Evolutionary conservation across 2,113 vertebrate species (phyloP).

Genomic region (Heterochromis multidens): DNA sequence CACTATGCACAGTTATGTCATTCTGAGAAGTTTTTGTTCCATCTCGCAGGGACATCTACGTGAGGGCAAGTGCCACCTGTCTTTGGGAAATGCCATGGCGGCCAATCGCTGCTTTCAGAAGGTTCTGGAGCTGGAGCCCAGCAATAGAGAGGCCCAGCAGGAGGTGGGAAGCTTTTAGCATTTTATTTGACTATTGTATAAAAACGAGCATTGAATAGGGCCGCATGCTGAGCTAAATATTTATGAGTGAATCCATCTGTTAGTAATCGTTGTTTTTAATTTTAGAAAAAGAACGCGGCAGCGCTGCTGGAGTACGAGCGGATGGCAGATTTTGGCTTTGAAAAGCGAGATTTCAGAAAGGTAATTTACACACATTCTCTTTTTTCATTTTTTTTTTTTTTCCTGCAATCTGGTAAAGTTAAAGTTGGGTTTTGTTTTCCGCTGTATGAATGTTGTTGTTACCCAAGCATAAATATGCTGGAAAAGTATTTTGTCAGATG

Average conservation of each 20-base stretch:
- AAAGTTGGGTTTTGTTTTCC: neutral
- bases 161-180: constrained; percentile 74
- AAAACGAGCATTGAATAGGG: neutral
- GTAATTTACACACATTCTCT: constrained; percentile 54
- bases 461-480: neutral
- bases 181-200: neutral
- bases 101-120: constrained; percentile 90
- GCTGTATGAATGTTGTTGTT: neutral
- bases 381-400: neutral
- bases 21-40: neutral
- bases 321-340: constrained; percentile 89
- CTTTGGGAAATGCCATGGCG: constrained; percentile 92
- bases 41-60: constrained; percentile 86
- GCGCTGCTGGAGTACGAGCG: constrained; percentile 88
- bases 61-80: constrained; percentile 94
- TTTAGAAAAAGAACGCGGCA: constrained; percentile 85
- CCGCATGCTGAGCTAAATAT: neutral
- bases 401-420: neutral
- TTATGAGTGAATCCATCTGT: neutral
- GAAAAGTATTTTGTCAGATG: neutral
- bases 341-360: constrained; percentile 95
- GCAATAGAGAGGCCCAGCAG: constrained; percentile 84
- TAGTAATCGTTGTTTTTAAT: constrained; percentile 2
- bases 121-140: constrained; percentile 88
- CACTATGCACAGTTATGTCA: neutral